Percentiles rank a stretch among this genome's conserved stretches.
These are phyloP conservation scores for Mormyrus hasselquistii DNA, from an alignment of 2,797 vertebrate species.

Conservation along the genomic window DNA sequence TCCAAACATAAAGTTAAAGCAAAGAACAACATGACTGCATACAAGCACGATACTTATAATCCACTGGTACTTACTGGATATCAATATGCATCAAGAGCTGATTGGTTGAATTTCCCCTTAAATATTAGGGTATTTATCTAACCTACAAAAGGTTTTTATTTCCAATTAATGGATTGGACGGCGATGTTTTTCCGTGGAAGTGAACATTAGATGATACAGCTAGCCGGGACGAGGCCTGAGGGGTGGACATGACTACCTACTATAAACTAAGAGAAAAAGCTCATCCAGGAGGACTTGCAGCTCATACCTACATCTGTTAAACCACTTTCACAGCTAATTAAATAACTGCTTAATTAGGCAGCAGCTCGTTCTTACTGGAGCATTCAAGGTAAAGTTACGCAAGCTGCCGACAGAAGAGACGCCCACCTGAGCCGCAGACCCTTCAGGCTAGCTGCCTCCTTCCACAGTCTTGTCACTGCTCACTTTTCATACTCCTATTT, in stretches of 20 bases:
- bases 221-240: neutral
- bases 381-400: constrained; percentile 11
- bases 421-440: neutral
- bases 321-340: neutral
- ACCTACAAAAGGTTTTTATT: neutral
- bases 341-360: neutral
- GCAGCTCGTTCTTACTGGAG: neutral
- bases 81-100: neutral
- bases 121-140: neutral
- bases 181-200: neutral
- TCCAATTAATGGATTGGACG: neutral
- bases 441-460: neutral
- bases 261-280: neutral
- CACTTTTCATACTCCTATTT: neutral
- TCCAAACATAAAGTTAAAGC: neutral
- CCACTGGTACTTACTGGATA: neutral
- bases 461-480: neutral
- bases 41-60: neutral
- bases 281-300: neutral
- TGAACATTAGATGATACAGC: neutral
- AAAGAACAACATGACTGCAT: neutral
- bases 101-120: neutral
- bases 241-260: neutral
- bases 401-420: neutral
- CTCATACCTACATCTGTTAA: neutral